Evolutionary conservation across 2,888 invertebrate species (phyloP), one percentile per base, ranked within the genome.

Genomic region (Ophioninae sp.): DNA sequence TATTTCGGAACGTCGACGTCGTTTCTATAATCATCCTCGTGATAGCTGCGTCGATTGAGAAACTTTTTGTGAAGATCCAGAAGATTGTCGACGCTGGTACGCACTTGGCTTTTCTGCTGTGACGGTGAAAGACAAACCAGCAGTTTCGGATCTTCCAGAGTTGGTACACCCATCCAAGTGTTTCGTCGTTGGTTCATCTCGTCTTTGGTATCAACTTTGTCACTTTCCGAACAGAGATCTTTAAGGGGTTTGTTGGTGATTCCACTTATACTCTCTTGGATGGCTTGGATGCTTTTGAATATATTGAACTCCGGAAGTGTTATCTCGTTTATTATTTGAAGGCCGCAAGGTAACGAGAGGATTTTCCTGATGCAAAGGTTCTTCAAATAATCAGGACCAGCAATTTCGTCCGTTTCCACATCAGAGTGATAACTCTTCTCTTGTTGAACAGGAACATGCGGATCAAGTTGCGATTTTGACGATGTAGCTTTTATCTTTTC

Each of bases 41-140:
- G 94, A 88, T 95, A 95, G 23, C 95, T 94, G 85, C 95, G 94
- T 63, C 96, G 94, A 87, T 96, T 95, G n/a, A 95, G 91, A 91
- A 95, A 96, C 90, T 96, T 96, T 86, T 94, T 94, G 88, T 96
- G 96, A 87, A 96, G 94, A 88, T 96, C 96, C 5, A 96, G 93
- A 67, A 96, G 93, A 86, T 95, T 94, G 88, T 95, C 95, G 0
- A 95, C 94, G 86, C 95, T 95, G 69, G 94, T 93, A 68, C 94
- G 92, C n/a, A 94, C 90, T 68, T 93, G 93, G 63, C 94, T 94
- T 23, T 94, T 94, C 88, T 94, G 95, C 90, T 96, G 97, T 6
- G 96, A 95, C 0, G 97, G 97, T 0, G 97, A 96, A 13, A 97
- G 93, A 88, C 96, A 96, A 8, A 96, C 93, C 79, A 96, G 93